Base-by-base conservation (phyloP, 2,113 vertebrate genomes). In the Corythornis vintsioides region DNA sequence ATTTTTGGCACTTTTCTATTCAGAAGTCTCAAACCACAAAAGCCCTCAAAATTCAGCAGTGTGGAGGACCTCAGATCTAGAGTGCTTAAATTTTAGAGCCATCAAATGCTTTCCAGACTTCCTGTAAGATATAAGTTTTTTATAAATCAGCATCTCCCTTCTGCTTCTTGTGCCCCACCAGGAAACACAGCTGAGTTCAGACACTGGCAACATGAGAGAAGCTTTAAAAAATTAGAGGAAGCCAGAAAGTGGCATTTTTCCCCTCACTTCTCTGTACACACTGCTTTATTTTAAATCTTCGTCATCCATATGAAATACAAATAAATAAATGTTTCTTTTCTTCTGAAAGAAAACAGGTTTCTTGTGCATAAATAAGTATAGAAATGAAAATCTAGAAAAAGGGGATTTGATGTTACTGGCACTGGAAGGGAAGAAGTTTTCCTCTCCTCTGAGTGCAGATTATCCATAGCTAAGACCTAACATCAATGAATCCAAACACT, bases 21-120 rank as follows among this genome's bases (percentile, higher is more conserved):
- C 61, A 22, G 14, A 77, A 60, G 14, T n/a, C 52, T 91, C 88
- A 84, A 66, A 78, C 15, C 5, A 13, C n/a, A 60, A 57, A 59
- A 9, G 6, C 13, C 11, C 26, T 73, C 29, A 57, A 53, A 43
- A 71, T 38, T 8, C 14, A 64, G 11, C 28, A 66, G 25, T 25
- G 15, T 50, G 55, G 29, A 47, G 20, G 38, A 45, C 9, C 8
- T 73, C 20, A 25, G 19, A 14, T 55, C 10, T 4, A 6, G 24
- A 71, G 6, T 9, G 24, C 29, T 83, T 45, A 33, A 8, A 3
- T 90, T 60, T 69, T 29, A 26, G 29, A 60, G 26, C 13, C 28
- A 83, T 84, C 64, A 98, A 97, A 92, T 97, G 91, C 17, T 95
- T 96, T 5, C 97, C 83, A 22, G 40, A 17, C 20, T 70, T 76